Percentiles rank a stretch among this genome's conserved stretches.
phyloP scores from a whole-genome alignment of 2,888 invertebrate species.

The Ophion slaviceki region DNA sequence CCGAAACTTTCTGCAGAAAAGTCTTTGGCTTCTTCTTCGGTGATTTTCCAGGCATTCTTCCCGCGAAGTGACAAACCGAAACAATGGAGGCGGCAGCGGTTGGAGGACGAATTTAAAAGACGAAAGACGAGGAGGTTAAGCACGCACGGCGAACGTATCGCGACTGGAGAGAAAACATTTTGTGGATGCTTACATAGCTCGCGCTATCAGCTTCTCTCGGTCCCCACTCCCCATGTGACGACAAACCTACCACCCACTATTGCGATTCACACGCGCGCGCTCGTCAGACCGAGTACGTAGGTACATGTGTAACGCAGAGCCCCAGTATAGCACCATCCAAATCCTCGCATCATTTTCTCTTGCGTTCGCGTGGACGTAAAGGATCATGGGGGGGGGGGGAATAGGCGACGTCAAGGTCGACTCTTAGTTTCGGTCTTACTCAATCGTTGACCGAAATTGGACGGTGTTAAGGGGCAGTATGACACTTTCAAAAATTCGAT shows the following conservation, averaged over 20 bases:
- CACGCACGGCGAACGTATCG: slow-evolving; percentile 1
- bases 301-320: too few species aligned
- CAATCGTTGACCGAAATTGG: not conserved
- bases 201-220: not conserved
- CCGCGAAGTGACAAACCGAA: not conserved
- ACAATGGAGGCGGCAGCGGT: not conserved
- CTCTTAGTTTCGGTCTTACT: not conserved
- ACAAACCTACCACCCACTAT: not conserved
- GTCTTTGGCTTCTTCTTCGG: slow-evolving; percentile 52
- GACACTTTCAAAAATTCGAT: too few species aligned
- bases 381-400: not conserved
- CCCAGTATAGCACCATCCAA: not conserved
- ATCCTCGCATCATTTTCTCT: not conserved
- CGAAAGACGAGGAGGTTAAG: not conserved
- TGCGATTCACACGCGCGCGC: not conserved
- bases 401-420: slow-evolving; percentile 11
- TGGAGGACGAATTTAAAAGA: not conserved
- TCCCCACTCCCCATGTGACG: not conserved
- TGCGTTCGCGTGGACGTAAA: not conserved
- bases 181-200: not conserved
- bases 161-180: slow-evolving; percentile 18
- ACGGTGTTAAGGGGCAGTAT: not conserved
- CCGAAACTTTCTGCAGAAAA: slow-evolving; percentile 49
- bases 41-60: slow-evolving; percentile 41
- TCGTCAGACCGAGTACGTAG: not conserved